Conservation (phyloP, 2,888 invertebrate species). For the Nephrotoma flavescens region DNA sequence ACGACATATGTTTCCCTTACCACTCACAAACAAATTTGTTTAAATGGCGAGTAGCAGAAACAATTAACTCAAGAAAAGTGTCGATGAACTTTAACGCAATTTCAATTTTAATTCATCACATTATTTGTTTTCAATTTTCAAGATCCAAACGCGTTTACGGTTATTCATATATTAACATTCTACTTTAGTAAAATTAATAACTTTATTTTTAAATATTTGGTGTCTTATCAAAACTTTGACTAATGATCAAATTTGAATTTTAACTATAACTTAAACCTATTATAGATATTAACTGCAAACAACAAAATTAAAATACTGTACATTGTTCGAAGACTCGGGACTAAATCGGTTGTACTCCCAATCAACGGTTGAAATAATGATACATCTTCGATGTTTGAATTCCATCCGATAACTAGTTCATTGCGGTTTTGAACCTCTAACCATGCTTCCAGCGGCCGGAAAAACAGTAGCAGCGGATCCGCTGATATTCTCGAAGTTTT, state of each 20-base stretch:
- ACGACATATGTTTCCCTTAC: too few species aligned
- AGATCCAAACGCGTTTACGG: too few species aligned
- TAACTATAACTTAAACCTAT: background rate
- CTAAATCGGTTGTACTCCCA: background rate
- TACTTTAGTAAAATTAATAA: background rate
- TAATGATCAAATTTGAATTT: background rate
- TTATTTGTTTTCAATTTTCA: too few species aligned
- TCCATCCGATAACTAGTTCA: constrained; percentile 62
- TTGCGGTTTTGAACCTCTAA: constrained; percentile 58
- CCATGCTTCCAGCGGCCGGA: constrained; percentile 65
- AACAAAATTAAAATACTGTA: background rate
- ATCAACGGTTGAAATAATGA: constrained; percentile 33
- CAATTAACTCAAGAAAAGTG: too few species aligned
- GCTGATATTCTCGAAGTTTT: constrained; percentile 59
- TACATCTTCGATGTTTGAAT: constrained; percentile 47
- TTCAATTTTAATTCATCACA: too few species aligned
- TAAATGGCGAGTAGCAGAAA: too few species aligned
- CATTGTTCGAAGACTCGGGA: background rate
- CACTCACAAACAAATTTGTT: too few species aligned
- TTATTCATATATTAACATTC: too few species aligned
- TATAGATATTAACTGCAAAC: background rate
- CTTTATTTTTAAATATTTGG: background rate
- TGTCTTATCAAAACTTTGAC: background rate
- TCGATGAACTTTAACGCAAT: too few species aligned
- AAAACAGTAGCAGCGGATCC: constrained; percentile 64